These are phyloP conservation scores for Bibio marci DNA, from an alignment of 2,888 invertebrate species.

Conservation along the genomic window DNA sequence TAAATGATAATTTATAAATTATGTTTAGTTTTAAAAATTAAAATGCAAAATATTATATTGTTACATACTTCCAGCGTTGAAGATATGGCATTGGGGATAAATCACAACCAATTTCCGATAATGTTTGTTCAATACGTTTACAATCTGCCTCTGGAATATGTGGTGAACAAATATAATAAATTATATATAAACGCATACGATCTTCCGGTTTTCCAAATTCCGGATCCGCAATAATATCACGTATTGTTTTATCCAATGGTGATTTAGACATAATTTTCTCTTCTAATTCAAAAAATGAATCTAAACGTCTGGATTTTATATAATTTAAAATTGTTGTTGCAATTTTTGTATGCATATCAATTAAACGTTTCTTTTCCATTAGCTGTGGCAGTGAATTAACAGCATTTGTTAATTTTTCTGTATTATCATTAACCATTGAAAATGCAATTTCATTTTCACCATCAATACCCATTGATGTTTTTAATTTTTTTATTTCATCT, in stretches of 20 bases:
- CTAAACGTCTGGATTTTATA: constrained; percentile 78
- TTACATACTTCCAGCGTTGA: constrained; percentile 71
- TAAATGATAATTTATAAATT: too few species aligned
- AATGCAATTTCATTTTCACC: constrained; percentile 74
- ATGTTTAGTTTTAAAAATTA: too few species aligned
- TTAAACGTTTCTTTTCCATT: constrained; percentile 89
- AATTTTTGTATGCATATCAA: constrained; percentile 97
- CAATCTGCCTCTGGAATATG: constrained; percentile 68
- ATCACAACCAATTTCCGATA: constrained; percentile 71
- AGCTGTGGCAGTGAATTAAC: constrained; percentile 93
- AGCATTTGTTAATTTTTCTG: constrained; percentile 82
- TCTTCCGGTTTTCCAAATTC: constrained; percentile 80
- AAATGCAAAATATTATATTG: too few species aligned
- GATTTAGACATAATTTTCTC: constrained; percentile 92
- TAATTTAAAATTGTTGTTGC: constrained; percentile 80
- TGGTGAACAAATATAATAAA: constrained; percentile 74
- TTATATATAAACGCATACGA: constrained; percentile 82
- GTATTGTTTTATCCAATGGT: constrained; percentile 62
- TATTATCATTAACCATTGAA: constrained; percentile 80
- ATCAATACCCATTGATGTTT: constrained; percentile 86
- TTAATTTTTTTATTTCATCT: constrained; percentile 90
- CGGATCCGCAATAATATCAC: constrained; percentile 74
- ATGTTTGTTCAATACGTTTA: constrained; percentile 63
- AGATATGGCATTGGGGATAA: constrained; percentile 73
- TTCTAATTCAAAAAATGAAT: constrained; percentile 93